A percentile compares a stretch with the other conserved stretches of the same genome.
These are phyloP conservation scores for Odontesthes bonariensis DNA, from an alignment of 2,113 vertebrate genomes.

Conservation along the genomic window DNA sequence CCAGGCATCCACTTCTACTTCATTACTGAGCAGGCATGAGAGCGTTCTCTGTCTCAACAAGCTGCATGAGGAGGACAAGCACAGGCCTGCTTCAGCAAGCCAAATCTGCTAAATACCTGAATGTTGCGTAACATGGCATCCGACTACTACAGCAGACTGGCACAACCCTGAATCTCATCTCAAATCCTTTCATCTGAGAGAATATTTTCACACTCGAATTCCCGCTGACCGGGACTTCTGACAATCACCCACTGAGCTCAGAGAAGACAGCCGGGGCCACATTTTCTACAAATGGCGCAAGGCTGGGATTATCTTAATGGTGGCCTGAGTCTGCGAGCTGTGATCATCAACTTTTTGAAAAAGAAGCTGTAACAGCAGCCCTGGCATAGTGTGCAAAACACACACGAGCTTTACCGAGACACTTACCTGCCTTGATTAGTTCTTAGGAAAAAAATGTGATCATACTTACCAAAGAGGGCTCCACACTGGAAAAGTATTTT, in stretches of 20 bases:
- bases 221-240: neutral
- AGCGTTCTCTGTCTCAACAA: constrained; percentile 20
- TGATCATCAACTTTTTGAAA: neutral
- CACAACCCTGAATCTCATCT: constrained; percentile 1
- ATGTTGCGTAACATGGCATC: neutral
- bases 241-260: neutral
- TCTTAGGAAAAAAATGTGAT: too few species aligned
- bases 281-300: neutral
- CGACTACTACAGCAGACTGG: neutral
- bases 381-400: neutral
- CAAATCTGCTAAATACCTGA: constrained; percentile 29
- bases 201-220: constrained; percentile 1
- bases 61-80: constrained; percentile 22
- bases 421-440: too few species aligned
- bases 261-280: neutral
- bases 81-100: constrained; percentile 21
- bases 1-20: constrained; percentile 18
- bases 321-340: neutral
- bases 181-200: neutral
- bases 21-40: neutral
- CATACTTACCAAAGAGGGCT: too few species aligned
- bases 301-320: neutral
- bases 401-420: too few species aligned
- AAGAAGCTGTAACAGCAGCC: neutral
- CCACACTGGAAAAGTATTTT: too few species aligned